Percentiles rank a stretch among this genome's conserved stretches.
These are phyloP conservation scores for Pterophyllum scalare DNA, from an alignment of 2,113 vertebrate genomes.

Conservation along the genomic window DNA sequence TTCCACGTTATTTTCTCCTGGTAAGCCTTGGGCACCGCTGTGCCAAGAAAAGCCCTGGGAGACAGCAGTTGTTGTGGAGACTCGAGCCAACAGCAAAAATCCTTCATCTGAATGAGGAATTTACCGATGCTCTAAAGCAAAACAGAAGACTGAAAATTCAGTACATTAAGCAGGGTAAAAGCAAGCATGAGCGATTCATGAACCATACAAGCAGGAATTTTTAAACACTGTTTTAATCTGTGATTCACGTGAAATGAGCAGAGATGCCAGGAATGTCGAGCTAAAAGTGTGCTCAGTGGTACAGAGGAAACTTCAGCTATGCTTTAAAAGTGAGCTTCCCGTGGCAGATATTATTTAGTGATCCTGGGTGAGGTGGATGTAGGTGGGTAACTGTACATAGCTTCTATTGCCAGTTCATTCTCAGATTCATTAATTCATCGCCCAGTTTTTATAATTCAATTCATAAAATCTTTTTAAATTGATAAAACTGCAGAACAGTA, in stretches of 20 bases:
- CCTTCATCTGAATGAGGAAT: slow-evolving; percentile 22
- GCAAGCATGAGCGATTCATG: not conserved
- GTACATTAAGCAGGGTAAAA: not conserved
- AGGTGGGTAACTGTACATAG: not conserved
- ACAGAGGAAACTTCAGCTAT: not conserved
- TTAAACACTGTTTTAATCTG: not conserved
- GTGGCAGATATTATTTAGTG: not conserved
- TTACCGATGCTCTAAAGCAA: slow-evolving; percentile 1
- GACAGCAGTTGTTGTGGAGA: slow-evolving; percentile 28
- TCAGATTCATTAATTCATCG: not conserved
- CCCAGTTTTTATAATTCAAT: not conserved
- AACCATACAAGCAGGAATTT: not conserved
- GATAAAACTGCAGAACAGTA: not conserved
- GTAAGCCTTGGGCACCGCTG: slow-evolving; percentile 19
- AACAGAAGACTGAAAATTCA: not conserved
- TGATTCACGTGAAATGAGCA: not conserved
- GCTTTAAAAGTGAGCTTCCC: not conserved
- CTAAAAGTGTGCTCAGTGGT: not conserved
- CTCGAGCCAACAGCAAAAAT: slow-evolving; percentile 15
- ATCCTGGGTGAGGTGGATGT: not conserved
- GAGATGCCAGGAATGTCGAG: not conserved
- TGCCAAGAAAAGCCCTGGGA: not conserved
- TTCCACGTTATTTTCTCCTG: slow-evolving; percentile 20
- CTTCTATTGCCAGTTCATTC: not conserved
- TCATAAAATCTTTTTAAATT: not conserved